Conservation (phyloP, 2,797 vertebrate species). For the Syngnathus rostellatus region DNA sequence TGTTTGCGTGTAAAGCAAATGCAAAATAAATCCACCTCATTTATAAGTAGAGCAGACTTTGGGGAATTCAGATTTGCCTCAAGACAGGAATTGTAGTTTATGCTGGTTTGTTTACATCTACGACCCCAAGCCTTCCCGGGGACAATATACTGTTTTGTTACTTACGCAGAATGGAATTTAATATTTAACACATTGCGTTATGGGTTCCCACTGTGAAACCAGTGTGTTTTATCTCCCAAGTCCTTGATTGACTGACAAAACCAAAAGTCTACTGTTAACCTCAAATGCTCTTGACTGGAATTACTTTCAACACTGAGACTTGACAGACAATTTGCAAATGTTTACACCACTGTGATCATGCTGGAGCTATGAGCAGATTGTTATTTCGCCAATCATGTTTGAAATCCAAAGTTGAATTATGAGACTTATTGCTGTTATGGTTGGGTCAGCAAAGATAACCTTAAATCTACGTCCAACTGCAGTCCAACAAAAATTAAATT, state of each 20-base stretch:
- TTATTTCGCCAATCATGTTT: conserved; percentile 11
- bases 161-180: conserved; percentile 17
- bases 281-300: conserved; percentile 20
- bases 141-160: conserved; percentile 13
- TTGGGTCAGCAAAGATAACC: neutral
- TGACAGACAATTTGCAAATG: conserved; percentile 14
- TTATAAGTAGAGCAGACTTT: conserved; percentile 7
- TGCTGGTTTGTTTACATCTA: conserved; percentile 22
- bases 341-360: conserved; percentile 11
- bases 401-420: conserved; percentile 7
- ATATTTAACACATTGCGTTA: conserved; percentile 13
- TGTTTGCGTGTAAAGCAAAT: neutral
- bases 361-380: conserved; percentile 12
- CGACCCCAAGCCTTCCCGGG: conserved; percentile 9
- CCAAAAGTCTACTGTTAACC: conserved; percentile 15
- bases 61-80: conserved; percentile 24
- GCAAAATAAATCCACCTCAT: neutral
- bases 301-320: conserved; percentile 19
- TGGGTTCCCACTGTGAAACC: conserved; percentile 8
- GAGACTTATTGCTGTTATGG: conserved; percentile 2
- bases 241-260: conserved; percentile 23
- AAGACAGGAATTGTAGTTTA: conserved; percentile 27
- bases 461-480: neutral
- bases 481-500: neutral
- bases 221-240: conserved; percentile 4